A percentile compares a stretch with the other conserved stretches of the same genome.
These are phyloP conservation scores for Wasmannia auropunctata DNA, from an alignment of 1,140 invertebrate species.

Conservation along the genomic window DNA sequence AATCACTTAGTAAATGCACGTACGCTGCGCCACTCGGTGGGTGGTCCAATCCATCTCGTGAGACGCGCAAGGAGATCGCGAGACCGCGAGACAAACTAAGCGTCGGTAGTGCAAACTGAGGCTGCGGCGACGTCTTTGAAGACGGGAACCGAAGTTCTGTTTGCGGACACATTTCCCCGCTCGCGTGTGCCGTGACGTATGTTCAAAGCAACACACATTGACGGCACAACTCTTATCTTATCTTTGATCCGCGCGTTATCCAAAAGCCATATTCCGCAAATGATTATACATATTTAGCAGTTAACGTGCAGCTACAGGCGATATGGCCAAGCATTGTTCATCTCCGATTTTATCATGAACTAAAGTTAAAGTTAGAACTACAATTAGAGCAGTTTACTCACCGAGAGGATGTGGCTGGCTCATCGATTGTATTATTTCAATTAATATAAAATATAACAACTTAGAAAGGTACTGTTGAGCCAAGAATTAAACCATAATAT, in stretches of 20 bases:
- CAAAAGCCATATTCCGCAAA: background rate
- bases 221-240: conserved; percentile 41
- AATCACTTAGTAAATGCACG: conserved; percentile 51
- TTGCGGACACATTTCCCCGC: conserved; percentile 29
- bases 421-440: conserved; percentile 30
- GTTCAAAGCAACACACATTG: conserved; percentile 45
- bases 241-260: conserved; percentile 18
- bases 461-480: background rate
- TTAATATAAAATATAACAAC: conserved; percentile 25
- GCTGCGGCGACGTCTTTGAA: conserved; percentile 44
- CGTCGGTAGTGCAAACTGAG: conserved; percentile 37
- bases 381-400: conserved; percentile 8
- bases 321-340: background rate
- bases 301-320: background rate
- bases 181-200: conserved; percentile 9
- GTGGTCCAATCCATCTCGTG: conserved; percentile 53
- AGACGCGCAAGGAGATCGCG: conserved; percentile 41
- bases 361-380: background rate
- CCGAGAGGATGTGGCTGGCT: background rate
- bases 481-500: background rate
- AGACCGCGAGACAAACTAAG: conserved; percentile 57
- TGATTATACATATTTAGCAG: background rate
- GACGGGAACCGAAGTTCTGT: conserved; percentile 45
- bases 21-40: background rate
- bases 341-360: background rate